Evolutionary conservation across 1,140 invertebrate species (phyloP).

Genomic region (Gonioctena quinquepunctata): DNA sequence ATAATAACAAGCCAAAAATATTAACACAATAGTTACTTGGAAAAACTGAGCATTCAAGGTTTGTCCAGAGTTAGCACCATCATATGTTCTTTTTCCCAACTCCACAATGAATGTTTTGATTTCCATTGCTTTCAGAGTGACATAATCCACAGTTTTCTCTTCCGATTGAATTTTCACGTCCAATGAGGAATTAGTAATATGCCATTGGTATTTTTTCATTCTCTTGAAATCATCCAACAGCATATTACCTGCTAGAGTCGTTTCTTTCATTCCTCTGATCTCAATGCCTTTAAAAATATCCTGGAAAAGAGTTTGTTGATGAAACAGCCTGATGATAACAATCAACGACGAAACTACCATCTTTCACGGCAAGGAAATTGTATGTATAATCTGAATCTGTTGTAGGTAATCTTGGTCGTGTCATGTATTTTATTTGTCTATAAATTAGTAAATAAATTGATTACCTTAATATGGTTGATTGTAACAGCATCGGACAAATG

Average conservation of each 20-base stretch:
- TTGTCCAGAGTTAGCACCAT: too few species aligned
- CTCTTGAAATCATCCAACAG: not conserved
- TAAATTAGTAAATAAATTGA: too few species aligned
- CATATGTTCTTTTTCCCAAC: too few species aligned
- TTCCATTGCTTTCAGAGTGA: not conserved
- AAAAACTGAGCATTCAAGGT: too few species aligned
- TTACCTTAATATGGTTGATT: not conserved
- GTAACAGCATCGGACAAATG: slow-evolving; percentile 53
- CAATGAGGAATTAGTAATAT: not conserved
- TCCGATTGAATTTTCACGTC: not conserved
- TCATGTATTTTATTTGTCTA: not conserved
- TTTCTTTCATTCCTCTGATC: not conserved
- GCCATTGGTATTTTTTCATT: not conserved
- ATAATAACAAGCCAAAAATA: too few species aligned
- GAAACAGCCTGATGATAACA: too few species aligned
- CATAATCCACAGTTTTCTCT: not conserved
- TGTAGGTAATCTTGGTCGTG: too few species aligned
- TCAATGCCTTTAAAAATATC: not conserved
- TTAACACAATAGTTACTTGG: too few species aligned
- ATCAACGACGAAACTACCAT: too few species aligned
- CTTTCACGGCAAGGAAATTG: too few species aligned
- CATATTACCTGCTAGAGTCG: not conserved
- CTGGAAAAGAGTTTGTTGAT: not conserved
- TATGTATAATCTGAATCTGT: too few species aligned
- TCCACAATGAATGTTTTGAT: not conserved